Evolutionary conservation across 2,888 invertebrate genomes (phyloP).

Genomic region (Meganola albula): DNA sequence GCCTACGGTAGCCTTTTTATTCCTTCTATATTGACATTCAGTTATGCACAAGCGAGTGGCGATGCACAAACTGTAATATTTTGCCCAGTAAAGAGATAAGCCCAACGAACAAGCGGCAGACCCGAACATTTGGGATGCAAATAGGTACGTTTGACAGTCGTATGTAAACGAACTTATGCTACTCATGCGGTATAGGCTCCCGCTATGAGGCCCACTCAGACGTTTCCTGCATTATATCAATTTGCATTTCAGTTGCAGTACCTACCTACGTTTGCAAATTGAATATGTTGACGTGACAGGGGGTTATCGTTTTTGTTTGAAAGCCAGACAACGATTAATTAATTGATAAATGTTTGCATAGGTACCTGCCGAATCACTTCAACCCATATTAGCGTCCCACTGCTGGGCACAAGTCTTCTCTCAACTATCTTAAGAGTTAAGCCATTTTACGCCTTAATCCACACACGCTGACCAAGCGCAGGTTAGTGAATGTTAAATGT

Average conservation of each 20-base stretch:
- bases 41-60: constrained; percentile 74
- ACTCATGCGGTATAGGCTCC: constrained; percentile 69
- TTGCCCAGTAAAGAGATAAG: constrained; percentile 67
- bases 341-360: no score
- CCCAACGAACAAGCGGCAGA: constrained; percentile 61
- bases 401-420: no score
- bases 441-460: no score
- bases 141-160: constrained; percentile 72
- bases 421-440: no score
- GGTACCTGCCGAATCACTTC: no score
- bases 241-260: constrained; percentile 71
- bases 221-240: constrained; percentile 77
- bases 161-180: constrained; percentile 77
- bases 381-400: no score
- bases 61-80: constrained; percentile 76
- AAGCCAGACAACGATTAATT: no score
- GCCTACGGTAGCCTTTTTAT: constrained; percentile 73
- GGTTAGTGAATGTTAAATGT: no score
- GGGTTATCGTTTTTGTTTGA: constrained; percentile 24
- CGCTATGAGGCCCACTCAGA: constrained; percentile 76
- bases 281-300: constrained; percentile 24
- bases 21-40: constrained; percentile 76
- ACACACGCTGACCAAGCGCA: no score
- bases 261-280: constrained; percentile 23
- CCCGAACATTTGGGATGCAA: constrained; percentile 75